A percentile compares a stretch with the other conserved stretches of the same genome.
These are phyloP conservation scores for Channa maculata DNA, from an alignment of 2,113 vertebrate genomes.

Conservation along the genomic window DNA sequence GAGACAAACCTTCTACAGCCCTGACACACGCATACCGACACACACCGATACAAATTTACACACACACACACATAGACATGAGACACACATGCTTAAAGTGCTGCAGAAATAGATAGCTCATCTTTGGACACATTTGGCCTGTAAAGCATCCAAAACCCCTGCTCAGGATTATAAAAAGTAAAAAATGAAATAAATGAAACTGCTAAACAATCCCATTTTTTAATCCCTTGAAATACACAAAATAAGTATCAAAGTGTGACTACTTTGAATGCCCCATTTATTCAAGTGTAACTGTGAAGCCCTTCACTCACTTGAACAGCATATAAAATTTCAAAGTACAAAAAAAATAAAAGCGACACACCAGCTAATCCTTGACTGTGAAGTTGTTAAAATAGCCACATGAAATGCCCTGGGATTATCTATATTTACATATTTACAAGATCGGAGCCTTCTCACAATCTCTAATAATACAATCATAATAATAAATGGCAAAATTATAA, in stretches of 20 bases:
- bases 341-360: conserved; percentile 17
- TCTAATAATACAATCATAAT: conserved; percentile 74
- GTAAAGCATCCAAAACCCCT: conserved; percentile 29
- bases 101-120: conserved; percentile 55
- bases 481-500: conserved; percentile 63
- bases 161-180: conserved; percentile 40
- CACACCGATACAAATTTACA: conserved; percentile 56
- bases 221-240: conserved; percentile 63
- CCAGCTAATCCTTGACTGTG: conserved; percentile 67
- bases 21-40: conserved; percentile 60
- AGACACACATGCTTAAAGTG: conserved; percentile 49
- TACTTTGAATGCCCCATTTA: conserved; percentile 65
- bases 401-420: conserved; percentile 77
- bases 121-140: conserved; percentile 47
- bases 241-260: conserved; percentile 60
- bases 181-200: conserved; percentile 31
- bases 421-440: conserved; percentile 73
- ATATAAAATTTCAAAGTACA: conserved; percentile 62
- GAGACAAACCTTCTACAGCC: conserved; percentile 75
- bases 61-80: conserved; percentile 15
- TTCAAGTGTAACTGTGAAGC: conserved; percentile 59
- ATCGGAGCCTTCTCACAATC: conserved; percentile 74
- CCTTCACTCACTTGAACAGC: conserved; percentile 54
- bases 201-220: conserved; percentile 47
- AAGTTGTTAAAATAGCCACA: conserved; percentile 71